Percentiles rank a stretch among this genome's conserved stretches.
Evolutionary conservation across 2,797 vertebrate genomes (phyloP).

Genomic region (Mus minutoides): DNA sequence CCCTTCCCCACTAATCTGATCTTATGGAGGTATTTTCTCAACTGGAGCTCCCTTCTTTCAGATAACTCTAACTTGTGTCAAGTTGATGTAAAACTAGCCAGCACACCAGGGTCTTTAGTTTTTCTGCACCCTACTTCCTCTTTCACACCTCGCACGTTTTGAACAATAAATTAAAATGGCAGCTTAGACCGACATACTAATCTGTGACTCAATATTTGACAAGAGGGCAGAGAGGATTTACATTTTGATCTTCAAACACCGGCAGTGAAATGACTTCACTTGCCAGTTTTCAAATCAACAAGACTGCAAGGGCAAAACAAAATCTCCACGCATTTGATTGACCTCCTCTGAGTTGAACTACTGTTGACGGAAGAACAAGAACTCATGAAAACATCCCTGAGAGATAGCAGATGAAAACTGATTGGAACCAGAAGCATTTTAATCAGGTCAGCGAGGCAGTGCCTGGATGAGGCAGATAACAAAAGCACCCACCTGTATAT

Average conservation of each 20-base stretch:
- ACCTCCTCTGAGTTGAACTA: constrained; percentile 67
- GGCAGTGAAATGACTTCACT: constrained; percentile 75
- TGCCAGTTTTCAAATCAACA: constrained; percentile 74
- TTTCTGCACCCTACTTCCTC: not conserved
- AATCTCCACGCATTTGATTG: constrained; percentile 49
- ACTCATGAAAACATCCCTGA: constrained; percentile 48
- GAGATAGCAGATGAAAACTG: constrained; percentile 66
- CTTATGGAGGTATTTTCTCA: not conserved
- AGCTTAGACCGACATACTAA: constrained; percentile 53
- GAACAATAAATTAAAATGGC: constrained; percentile 64
- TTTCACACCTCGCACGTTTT: not conserved
- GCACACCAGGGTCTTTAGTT: not conserved
- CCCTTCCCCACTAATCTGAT: not conserved
- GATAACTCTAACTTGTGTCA: too few relatives aligned
- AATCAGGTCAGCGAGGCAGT: constrained; percentile 32
- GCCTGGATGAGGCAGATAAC: constrained; percentile 35
- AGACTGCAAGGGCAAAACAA: constrained; percentile 75
- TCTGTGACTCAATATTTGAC: constrained; percentile 79
- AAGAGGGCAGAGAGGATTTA: constrained; percentile 70
- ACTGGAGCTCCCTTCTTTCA: not conserved
- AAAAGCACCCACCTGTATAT: not conserved
- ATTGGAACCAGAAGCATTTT: constrained; percentile 47
- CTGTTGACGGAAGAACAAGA: constrained; percentile 23
- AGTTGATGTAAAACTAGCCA: not conserved
- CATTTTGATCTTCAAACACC: constrained; percentile 69